These are phyloP conservation scores for Olivierus martensii DNA, from an alignment of 1,140 invertebrate genomes.

Conservation along the genomic window DNA sequence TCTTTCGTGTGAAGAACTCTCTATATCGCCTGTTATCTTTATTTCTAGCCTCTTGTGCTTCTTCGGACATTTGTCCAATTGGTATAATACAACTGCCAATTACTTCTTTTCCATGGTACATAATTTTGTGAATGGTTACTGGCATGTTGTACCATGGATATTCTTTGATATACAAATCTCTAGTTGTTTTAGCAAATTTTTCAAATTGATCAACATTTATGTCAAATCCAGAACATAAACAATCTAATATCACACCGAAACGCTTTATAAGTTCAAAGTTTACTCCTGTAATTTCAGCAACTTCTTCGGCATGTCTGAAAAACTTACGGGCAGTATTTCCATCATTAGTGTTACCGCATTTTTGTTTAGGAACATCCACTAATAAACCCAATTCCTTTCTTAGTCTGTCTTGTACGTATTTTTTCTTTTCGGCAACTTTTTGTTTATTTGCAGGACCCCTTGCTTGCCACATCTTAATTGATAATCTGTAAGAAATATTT, in stretches of 20 bases:
- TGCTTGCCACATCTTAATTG: too few relatives aligned
- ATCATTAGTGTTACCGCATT: background rate
- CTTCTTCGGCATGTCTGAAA: background rate
- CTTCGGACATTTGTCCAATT: background rate
- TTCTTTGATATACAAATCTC: background rate
- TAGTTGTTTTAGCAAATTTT: background rate
- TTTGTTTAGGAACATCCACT: background rate
- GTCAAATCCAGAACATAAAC: background rate
- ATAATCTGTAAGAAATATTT: too few relatives aligned
- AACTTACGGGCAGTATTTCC: slow-evolving; percentile 4
- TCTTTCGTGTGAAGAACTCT: background rate
- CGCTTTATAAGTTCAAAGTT: background rate
- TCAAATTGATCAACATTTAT: background rate
- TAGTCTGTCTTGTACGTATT: too few relatives aligned
- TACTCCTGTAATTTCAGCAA: background rate
- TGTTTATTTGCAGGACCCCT: too few relatives aligned
- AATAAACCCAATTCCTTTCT: background rate
- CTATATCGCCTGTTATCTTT: background rate
- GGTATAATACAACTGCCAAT: background rate
- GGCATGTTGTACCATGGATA: slow-evolving; percentile 7
- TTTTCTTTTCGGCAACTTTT: too few relatives aligned
- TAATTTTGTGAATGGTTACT: slow-evolving; percentile 4
- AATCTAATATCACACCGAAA: background rate
- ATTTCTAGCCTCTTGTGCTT: background rate
- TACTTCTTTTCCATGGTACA: slow-evolving; percentile 2